Conservation (phyloP, 1,140 invertebrate species). For the Drosophila suzukii region DNA sequence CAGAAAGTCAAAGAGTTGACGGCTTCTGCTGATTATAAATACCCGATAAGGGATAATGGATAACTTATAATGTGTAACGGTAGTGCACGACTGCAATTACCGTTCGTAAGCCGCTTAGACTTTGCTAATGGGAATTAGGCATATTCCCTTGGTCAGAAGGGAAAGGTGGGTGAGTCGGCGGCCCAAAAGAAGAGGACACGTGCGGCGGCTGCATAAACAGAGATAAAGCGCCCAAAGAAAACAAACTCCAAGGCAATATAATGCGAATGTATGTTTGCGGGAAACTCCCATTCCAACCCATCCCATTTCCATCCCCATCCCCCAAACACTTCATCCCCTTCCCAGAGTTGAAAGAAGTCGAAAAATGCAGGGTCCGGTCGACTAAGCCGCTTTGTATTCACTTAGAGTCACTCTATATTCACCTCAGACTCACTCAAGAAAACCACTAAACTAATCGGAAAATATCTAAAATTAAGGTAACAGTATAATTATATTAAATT, state of each 20-base stretch:
- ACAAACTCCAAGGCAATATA: slow-evolving; percentile 33
- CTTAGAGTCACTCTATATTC: slow-evolving; percentile 19
- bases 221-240: slow-evolving; percentile 53
- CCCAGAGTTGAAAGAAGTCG: slow-evolving; percentile 32
- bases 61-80: not conserved
- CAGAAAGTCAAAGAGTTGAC: slow-evolving; percentile 14
- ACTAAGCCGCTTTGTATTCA: slow-evolving; percentile 45
- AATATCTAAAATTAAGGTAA: too few species aligned
- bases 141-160: slow-evolving; percentile 6
- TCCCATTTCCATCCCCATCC: not conserved
- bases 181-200: slow-evolving; percentile 22
- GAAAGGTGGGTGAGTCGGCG: not conserved
- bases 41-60: slow-evolving; percentile 21
- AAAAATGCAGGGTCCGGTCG: slow-evolving; percentile 45
- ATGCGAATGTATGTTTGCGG: slow-evolving; percentile 24
- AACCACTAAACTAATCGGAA: not conserved
- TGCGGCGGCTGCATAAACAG: slow-evolving; percentile 67
- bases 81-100: slow-evolving; percentile 56
- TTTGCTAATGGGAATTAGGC: slow-evolving; percentile 48
- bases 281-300: slow-evolving; percentile 5
- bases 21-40: slow-evolving; percentile 16
- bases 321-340: slow-evolving; percentile 12
- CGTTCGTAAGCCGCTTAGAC: slow-evolving; percentile 63
- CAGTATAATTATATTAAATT: too few species aligned
- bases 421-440: slow-evolving; percentile 2